Evolutionary conservation across 2,113 vertebrate species (phyloP), one percentile per base, ranked within the genome.

Genomic region (Aptenodytes forsteri): DNA sequence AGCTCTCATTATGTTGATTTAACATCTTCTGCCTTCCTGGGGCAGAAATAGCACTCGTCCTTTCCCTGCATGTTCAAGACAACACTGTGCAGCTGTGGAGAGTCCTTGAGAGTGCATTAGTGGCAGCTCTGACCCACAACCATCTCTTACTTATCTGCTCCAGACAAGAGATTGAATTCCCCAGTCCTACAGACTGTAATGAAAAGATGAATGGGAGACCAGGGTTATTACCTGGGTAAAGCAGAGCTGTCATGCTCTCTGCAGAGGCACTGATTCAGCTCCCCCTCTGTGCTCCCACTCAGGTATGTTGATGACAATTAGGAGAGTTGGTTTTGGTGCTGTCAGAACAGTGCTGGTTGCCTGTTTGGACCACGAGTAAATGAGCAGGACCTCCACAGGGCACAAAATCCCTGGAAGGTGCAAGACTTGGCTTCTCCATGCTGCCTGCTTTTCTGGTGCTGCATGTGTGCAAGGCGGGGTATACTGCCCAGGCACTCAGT

Each of bases 1-100:
- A 95, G 78, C 93, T 96, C 93, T 96, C 87, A 80, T 87, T 90
- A 92, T 34, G 93, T 80, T 93, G 90, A 92, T 97, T 95, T 96
- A 97, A 93, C 6, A 2, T 96, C 71, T 87, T 69, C 73, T 90
- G 87, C 70, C 62, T 95, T 97, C 54, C 75, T 6, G 6, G 85
- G 90, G 93, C 66, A 94, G 54, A 94, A 96, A 90, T 91, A 94
- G 71, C 90, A 83, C 78, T 93, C 5, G 4, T 88, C 70, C 85
- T 93, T 95, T 70, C 66, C 40, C 46, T 70, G 81, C 62, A 77
- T 73, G 62, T 85, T 93, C 75, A 66, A 94, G 71, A 88, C 5
- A 30, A 85, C 0, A 2, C 62, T 85, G 10, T 91, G 78, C 78
- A 90, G 54, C 92, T 88, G 66, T 34, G 4, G 21, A 89, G 87